A percentile compares a stretch with the other conserved stretches of the same genome.
These are phyloP conservation scores for Diachasma alloeum DNA, from an alignment of 1,140 invertebrate genomes.

Conservation along the genomic window DNA sequence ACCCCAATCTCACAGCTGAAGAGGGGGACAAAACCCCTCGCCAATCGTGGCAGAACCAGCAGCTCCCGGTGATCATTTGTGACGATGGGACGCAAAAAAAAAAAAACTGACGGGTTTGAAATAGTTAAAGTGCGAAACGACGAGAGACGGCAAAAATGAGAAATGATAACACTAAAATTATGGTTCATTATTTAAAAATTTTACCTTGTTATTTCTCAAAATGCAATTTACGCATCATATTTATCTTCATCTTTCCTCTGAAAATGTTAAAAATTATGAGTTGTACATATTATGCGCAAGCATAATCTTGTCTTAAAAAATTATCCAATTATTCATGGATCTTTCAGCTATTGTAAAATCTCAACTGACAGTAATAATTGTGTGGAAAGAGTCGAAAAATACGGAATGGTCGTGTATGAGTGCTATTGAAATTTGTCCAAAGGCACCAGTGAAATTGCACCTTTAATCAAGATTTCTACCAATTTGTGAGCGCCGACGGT, in stretches of 20 bases:
- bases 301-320: no score
- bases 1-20: background rate
- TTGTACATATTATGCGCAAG: no score
- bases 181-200: background rate
- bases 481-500: constrained; percentile 64
- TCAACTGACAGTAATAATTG: no score
- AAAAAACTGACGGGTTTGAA: background rate
- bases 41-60: constrained; percentile 9
- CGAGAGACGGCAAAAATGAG: background rate
- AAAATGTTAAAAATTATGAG: no score
- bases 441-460: constrained; percentile 60
- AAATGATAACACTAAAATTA: background rate
- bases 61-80: background rate
- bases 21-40: background rate
- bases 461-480: constrained; percentile 67
- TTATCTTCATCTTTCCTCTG: no score
- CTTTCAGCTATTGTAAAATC: no score
- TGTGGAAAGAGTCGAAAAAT: background rate
- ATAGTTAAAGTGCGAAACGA: constrained; percentile 1
- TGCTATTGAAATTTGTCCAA: constrained; percentile 56
- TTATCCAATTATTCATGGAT: no score
- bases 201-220: no score
- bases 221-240: background rate
- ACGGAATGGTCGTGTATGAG: background rate
- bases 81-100: background rate